phyloP scores from a whole-genome alignment of 2,888 invertebrate species.

The Gymnocheta viridis region DNA sequence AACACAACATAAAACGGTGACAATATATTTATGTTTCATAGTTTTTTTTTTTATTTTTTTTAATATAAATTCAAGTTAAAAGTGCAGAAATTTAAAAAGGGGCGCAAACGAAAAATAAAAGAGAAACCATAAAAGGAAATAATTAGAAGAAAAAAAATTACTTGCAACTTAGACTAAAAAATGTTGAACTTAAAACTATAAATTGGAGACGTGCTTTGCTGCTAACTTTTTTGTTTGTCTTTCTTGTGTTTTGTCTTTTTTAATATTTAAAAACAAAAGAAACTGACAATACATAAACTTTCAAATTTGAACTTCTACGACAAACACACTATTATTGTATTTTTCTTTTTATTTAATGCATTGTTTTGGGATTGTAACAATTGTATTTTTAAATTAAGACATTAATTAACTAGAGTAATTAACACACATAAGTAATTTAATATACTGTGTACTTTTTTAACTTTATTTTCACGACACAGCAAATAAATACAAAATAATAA shows the following conservation, averaged over 20 bases:
- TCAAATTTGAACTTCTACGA: slow-evolving; percentile 55
- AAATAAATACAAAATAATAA: slow-evolving; percentile 22
- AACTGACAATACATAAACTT: slow-evolving; percentile 31
- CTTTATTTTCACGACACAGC: slow-evolving; percentile 42
- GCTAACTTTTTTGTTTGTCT: slow-evolving; percentile 26
- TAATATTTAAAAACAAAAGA: background rate
- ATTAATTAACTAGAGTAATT: slow-evolving; percentile 60
- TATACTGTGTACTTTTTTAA: slow-evolving; percentile 53
- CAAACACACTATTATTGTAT: slow-evolving; percentile 32
- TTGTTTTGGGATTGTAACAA: slow-evolving; percentile 28
- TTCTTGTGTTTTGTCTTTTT: slow-evolving; percentile 2
- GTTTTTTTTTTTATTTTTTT: background rate
- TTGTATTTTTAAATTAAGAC: slow-evolving; percentile 55
- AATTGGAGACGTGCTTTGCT: slow-evolving; percentile 54
- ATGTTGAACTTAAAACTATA: slow-evolving; percentile 51
- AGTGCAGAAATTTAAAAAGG: slow-evolving; percentile 29
- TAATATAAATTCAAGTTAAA: slow-evolving; percentile 32
- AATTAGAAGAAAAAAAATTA: slow-evolving; percentile 16
- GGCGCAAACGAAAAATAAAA: slow-evolving; percentile 40
- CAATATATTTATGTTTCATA: slow-evolving; percentile 51
- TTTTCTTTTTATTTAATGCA: slow-evolving; percentile 26
- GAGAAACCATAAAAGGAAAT: slow-evolving; percentile 39
- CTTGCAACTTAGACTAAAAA: slow-evolving; percentile 58
- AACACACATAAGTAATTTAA: slow-evolving; percentile 64
- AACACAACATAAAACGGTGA: slow-evolving; percentile 68